Conservation (phyloP, 2,113 vertebrate species). For the Narcine bancroftii region DNA sequence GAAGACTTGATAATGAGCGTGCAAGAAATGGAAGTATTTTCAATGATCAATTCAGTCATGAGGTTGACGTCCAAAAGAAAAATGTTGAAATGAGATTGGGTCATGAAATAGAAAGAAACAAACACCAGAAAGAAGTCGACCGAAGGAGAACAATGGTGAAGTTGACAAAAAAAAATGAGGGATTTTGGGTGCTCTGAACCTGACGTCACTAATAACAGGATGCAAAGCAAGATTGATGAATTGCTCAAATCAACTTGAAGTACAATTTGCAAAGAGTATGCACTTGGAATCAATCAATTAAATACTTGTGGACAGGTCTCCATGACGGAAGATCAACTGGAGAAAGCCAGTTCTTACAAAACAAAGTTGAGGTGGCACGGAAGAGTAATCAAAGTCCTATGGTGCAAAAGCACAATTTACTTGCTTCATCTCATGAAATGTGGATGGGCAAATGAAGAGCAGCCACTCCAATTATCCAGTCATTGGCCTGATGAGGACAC, state of each 20-base stretch:
- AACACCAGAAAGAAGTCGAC: conserved; percentile 76
- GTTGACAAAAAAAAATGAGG: conserved; percentile 66
- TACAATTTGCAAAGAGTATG: conserved; percentile 51
- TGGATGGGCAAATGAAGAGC: too few species aligned
- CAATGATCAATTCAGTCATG: conserved; percentile 68
- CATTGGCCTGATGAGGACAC: too few species aligned
- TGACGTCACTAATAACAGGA: conserved; percentile 50
- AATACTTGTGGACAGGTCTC: conserved; percentile 64
- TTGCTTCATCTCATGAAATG: too few species aligned
- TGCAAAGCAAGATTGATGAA: conserved; percentile 68
- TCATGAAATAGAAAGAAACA: conserved; percentile 79
- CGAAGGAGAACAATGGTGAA: conserved; percentile 68
- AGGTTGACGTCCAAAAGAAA: conserved; percentile 76
- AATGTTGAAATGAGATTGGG: conserved; percentile 67
- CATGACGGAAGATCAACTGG: conserved; percentile 59
- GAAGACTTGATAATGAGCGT: conserved; percentile 71
- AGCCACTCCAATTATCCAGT: too few species aligned
- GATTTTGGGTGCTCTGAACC: conserved; percentile 53
- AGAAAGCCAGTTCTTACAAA: too few species aligned
- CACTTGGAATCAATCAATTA: conserved; percentile 62
- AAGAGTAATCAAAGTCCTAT: too few species aligned
- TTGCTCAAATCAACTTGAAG: conserved; percentile 66
- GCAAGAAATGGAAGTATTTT: conserved; percentile 66
- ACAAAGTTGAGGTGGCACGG: too few species aligned
- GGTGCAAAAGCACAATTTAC: too few species aligned